phyloP scores from a whole-genome alignment of 1,140 invertebrate genomes.

The Eubasilissa regina region DNA sequence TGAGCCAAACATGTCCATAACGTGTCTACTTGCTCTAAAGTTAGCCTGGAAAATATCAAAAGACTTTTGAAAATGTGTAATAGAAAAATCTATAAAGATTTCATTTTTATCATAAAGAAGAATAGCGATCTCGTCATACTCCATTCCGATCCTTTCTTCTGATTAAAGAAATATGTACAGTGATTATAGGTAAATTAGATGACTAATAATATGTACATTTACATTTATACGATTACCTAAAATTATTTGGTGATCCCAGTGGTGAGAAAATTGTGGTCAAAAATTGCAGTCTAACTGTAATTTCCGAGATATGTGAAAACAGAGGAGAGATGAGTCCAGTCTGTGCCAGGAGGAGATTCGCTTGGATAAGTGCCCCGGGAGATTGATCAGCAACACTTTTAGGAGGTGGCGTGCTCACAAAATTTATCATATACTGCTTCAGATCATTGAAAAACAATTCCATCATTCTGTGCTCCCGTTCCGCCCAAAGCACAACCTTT shows the following conservation, averaged over 20 bases:
- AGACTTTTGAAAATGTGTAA: no score
- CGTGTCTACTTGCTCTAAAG: slow-evolving; percentile 90
- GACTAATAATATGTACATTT: background rate
- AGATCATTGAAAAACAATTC: slow-evolving; percentile 92
- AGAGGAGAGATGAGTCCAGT: slow-evolving; percentile 66
- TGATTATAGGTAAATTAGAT: no score
- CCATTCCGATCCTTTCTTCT: no score
- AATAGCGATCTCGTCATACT: no score
- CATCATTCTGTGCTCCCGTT: slow-evolving; percentile 93
- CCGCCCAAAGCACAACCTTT: slow-evolving; percentile 84
- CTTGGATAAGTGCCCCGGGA: slow-evolving; percentile 60
- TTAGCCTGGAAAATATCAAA: slow-evolving; percentile 75
- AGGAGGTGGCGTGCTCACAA: slow-evolving; percentile 62
- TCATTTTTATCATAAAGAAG: no score
- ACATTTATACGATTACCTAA: slow-evolving; percentile 73
- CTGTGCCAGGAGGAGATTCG: slow-evolving; percentile 58
- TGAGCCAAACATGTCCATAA: slow-evolving; percentile 92
- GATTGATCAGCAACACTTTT: slow-evolving; percentile 59
- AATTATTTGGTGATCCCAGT: slow-evolving; percentile 89
- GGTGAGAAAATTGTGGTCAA: slow-evolving; percentile 93
- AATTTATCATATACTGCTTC: slow-evolving; percentile 74
- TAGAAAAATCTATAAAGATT: no score
- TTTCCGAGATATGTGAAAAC: slow-evolving; percentile 91
- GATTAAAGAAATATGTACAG: no score
- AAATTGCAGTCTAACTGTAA: slow-evolving; percentile 92